These are phyloP conservation scores for Mycetomoellerius zeteki DNA, from an alignment of 1,140 invertebrate species.

Conservation along the genomic window DNA sequence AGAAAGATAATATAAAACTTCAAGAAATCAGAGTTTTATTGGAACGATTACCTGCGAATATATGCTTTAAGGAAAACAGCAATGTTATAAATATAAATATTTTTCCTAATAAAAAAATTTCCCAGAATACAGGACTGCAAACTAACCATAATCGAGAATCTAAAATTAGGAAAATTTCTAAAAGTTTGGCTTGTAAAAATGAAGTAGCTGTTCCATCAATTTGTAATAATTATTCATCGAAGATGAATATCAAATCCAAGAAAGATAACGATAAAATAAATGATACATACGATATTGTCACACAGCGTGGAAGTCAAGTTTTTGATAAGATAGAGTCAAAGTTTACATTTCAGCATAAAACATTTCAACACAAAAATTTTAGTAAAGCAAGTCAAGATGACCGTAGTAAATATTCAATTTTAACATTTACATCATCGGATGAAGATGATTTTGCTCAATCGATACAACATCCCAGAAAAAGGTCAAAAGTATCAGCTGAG, in stretches of 20 bases:
- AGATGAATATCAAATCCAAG: background rate
- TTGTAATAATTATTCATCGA: constrained; percentile 2
- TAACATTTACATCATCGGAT: constrained; percentile 27
- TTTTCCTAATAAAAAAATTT: constrained; percentile 2
- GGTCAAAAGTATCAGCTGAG: background rate
- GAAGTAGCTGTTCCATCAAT: background rate
- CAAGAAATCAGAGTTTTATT: constrained; percentile 1
- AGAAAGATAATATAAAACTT: background rate
- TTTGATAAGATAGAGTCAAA: background rate
- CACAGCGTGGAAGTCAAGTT: background rate
- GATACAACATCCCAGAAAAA: constrained; percentile 18
- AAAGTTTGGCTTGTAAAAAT: background rate
- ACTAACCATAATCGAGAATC: background rate
- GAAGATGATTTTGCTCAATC: constrained; percentile 33
- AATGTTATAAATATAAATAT: background rate
- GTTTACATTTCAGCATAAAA: background rate
- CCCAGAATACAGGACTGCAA: background rate
- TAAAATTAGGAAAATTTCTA: background rate
- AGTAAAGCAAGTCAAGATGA: background rate
- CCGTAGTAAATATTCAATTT: constrained; percentile 4
- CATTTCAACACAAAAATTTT: background rate
- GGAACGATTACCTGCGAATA: constrained; percentile 5
- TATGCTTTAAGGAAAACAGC: background rate
- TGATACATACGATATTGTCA: background rate
- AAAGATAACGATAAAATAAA: background rate